Conservation (phyloP, 1,140 invertebrate species). For the Procambarus virginalis region DNA sequence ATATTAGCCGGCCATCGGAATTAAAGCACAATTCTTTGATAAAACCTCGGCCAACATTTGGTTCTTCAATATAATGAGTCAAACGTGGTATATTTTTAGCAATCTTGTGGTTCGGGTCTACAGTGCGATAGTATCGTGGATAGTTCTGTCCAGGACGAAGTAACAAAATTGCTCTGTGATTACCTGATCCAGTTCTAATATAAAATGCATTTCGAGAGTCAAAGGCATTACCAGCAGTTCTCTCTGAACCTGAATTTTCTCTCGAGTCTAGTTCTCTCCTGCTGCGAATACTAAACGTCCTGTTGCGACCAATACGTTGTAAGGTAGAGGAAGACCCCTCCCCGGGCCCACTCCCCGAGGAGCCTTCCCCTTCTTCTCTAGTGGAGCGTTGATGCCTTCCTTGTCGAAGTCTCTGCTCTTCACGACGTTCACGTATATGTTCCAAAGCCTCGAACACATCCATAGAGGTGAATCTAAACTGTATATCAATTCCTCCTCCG, state of each 20-base stretch:
- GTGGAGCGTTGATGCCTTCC: constrained; percentile 12
- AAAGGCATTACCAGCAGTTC: constrained; percentile 39
- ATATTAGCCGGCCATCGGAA: constrained; percentile 89
- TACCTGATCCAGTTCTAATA: constrained; percentile 57
- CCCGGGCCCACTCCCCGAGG: not conserved
- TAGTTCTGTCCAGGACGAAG: constrained; percentile 58
- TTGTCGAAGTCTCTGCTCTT: constrained; percentile 31
- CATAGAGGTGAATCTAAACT: constrained; percentile 57
- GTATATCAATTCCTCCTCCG: constrained; percentile 52
- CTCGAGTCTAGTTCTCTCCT: constrained; percentile 33
- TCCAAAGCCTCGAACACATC: constrained; percentile 64
- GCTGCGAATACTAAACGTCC: constrained; percentile 47
- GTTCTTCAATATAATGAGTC: constrained; percentile 89
- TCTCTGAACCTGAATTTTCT: constrained; percentile 26
- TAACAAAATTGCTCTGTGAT: constrained; percentile 48
- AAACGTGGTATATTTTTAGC: constrained; percentile 85
- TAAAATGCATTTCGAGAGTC: constrained; percentile 63
- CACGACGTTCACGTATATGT: constrained; percentile 45
- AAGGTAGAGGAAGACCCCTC: constrained; percentile 38
- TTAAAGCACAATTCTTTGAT: constrained; percentile 90
- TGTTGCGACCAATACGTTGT: constrained; percentile 47
- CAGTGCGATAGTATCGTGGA: constrained; percentile 56
- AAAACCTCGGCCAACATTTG: constrained; percentile 87
- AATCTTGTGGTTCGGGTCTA: constrained; percentile 74
- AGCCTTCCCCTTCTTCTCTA: constrained; percentile 8